Evolutionary conservation across 2,113 vertebrate genomes (phyloP), one percentile per base, ranked within the genome.

Genomic region (Hyla sarda): DNA sequence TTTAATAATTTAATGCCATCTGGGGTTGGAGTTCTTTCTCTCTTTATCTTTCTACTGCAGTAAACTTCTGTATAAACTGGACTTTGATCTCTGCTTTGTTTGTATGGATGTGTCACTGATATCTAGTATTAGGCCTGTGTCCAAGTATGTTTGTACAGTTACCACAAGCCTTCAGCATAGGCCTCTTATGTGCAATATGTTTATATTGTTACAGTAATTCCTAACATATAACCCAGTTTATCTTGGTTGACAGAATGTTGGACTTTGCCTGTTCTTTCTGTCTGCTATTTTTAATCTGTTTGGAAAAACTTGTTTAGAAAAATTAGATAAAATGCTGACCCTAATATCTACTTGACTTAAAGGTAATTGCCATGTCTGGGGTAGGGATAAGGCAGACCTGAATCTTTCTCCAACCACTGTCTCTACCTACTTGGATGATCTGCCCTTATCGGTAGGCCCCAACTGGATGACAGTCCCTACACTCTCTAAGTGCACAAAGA

Each of bases 221-320:
- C 52, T 25, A 23, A 58, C 77, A 14, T 41, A 79, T n/a, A 52
- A 60, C 32, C 77, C 32, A 16, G 34, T 9, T n/a, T n/a, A 10
- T 13, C 54, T 2, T 58, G 17, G 1, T 56, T 76, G 47, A 30
- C 14, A 76, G 50, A 17, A 16, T 30, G 11, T 62, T 58, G 77
- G 34, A 80, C 54, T 80, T 80, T 45, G 62, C 14, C 12, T 60
- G 34, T 80, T 80, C 2, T 14, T 11, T 79, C 37, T n/a, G 52
- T n/a, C 52, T 13, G 17, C 0, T 54, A 79, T 60, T 80, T 80
- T 41, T 14, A 47, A 30, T 52, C 1, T 32, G 28, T 56, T 23
- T 56, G 37, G 11, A 76, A 77, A 54, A 16, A 34, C 2, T 23
- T 10, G 6, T 48, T 25, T 30, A 30, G 47, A 47, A 12, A 67